Evolutionary conservation across 2,113 vertebrate genomes (phyloP), one percentile per base, ranked within the genome.

Genomic region (Neodon shergylaensis): DNA sequence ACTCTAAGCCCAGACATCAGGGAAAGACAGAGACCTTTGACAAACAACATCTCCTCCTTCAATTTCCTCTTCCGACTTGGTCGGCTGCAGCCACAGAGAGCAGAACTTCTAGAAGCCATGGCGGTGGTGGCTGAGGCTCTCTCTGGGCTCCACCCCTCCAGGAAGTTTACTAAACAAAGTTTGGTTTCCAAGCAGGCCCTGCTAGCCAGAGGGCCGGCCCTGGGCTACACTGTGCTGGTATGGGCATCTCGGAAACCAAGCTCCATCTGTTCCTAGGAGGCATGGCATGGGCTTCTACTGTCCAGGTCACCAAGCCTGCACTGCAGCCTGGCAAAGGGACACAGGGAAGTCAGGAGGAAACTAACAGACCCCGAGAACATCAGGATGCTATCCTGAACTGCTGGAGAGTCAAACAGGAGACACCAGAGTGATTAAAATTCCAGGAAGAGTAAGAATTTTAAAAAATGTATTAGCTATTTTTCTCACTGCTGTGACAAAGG

Each of bases 101-200:
- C 88, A 8, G 74, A 70, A 21, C 68, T 26, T 52, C 78, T 36
- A 31, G 96, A 92, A 16, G 97, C 95, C 97, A 97, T 97, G 79
- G 92, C 0, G 72, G 14, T n/a, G 85, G 66, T 21, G 49, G 70
- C n/a, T 31, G 86, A 31, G 36, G 0, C 6, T 7, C 58, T 44
- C 76, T 78, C 81, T 79, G 70, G 68, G 88, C 88, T n/a, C 61
- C 26, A 31, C 72, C 65, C 78, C 7, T 36, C 95, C 5, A 82
- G 33, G 81, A 91, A 70, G 96, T 66, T 92, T 33, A 74, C 92
- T 19, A 96, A 97, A 98, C 97, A 97, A 73, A 97, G 95, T 10
- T 94, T 36, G 85, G 97, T 98, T 68, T 96, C 97, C 65, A 97
- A 91, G 97, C 96, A 89, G 95, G 26, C 12, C 65, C 24, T 16